Evolutionary conservation across 2,888 invertebrate species (phyloP).

Genomic region (Laothoe populi): DNA sequence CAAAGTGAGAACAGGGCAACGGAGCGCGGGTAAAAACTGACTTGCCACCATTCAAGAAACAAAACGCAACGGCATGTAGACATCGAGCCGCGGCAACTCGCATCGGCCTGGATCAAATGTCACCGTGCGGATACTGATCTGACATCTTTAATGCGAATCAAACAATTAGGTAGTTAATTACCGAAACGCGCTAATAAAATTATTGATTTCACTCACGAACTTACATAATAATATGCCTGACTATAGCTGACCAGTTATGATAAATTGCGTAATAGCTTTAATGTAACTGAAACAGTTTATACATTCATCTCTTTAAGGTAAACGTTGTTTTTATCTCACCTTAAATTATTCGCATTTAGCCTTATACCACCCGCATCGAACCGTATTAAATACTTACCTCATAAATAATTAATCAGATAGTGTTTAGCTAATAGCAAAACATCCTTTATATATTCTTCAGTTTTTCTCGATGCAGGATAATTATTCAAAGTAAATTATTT

Average conservation of each 20-base stretch:
- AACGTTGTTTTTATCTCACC: constrained; percentile 31
- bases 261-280: constrained; percentile 32
- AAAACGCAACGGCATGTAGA: constrained; percentile 39
- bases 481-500: constrained; percentile 35
- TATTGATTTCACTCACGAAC: constrained; percentile 40
- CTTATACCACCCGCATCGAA: constrained; percentile 40
- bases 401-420: constrained; percentile 38
- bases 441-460: constrained; percentile 32
- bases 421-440: constrained; percentile 35
- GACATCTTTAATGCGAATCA: constrained; percentile 52
- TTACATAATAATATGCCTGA: background rate
- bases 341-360: constrained; percentile 37
- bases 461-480: constrained; percentile 31
- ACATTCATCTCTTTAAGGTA: constrained; percentile 34
- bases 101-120: constrained; percentile 49
- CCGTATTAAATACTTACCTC: constrained; percentile 28
- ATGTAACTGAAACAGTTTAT: constrained; percentile 21
- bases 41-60: constrained; percentile 44
- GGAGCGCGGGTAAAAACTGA: constrained; percentile 74
- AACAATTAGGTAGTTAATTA: constrained; percentile 65
- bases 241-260: constrained; percentile 32
- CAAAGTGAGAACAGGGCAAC: constrained; percentile 70
- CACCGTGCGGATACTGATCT: constrained; percentile 54
- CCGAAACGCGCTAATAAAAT: constrained; percentile 53
- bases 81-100: constrained; percentile 33